Base-by-base conservation (phyloP, 1,140 invertebrate species). In the Ladona fulva region DNA sequence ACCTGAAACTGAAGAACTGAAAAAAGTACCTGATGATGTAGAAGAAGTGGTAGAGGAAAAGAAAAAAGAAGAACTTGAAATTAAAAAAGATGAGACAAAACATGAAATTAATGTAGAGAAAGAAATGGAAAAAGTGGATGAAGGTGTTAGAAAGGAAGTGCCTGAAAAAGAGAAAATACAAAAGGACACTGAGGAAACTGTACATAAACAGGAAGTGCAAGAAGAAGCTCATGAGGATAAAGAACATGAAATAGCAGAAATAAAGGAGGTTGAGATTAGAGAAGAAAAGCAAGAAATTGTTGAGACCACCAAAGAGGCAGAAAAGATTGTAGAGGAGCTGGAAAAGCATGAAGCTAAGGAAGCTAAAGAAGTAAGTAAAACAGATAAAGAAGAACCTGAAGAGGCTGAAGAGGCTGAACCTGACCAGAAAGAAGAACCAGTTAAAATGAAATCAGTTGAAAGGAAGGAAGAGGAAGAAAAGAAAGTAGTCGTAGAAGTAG, bases 121-220 rank as follows among this genome's bases (percentile, higher is more conserved):
- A 37, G 29, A 37, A 37, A 37, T 5, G 8, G 29, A 37, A 5
- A 8, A 37, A 5, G 29, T 5, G 29, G 29, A 37, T 5, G 8
- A 37, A 8, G 29, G 29, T 5, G 8, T 37, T 37, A 37, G 8
- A 74, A 11, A 74, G 24, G 66, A 74, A 74, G 11, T 5, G 24
- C n/a, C 11, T 74, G 66, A 24, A n/a, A n/a, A 66, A 66, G n/a
- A 66, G n/a, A n/a, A 66, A 66, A 66, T 66, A n/a, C 52, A 66
- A 66, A 66, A 66, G 52, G 14, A n/a, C n/a, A n/a, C n/a, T n/a
- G n/a, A n/a, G n/a, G n/a, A n/a, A n/a, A n/a, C n/a, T n/a, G n/a
- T n/a, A n/a, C n/a, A n/a, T 37, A 37, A 37, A 74, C 1, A 74
- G 24, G 66, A 74, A 74, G 11, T 5, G 24, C n/a, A 5, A 5